Evolutionary conservation across 2,888 invertebrate genomes (phyloP).

Genomic region (Perizoma flavofasciatum): DNA sequence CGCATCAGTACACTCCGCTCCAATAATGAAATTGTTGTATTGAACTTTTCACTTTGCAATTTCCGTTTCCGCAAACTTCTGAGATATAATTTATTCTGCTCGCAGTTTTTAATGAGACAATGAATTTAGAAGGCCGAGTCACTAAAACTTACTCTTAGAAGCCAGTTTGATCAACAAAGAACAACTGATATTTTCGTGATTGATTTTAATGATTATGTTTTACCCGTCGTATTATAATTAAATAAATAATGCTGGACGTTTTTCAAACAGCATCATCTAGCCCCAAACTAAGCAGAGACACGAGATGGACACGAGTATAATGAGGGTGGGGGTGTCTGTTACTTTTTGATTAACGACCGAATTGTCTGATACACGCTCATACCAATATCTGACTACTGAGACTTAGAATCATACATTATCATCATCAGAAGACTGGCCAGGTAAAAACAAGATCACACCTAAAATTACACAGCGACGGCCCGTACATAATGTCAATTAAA

Average conservation of each 20-base stretch:
- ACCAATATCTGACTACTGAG: conserved; percentile 24
- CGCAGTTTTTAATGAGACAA: conserved; percentile 19
- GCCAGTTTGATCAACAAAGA: neutral
- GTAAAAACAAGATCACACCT: no score
- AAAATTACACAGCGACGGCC: no score
- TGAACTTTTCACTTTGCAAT: conserved; percentile 55
- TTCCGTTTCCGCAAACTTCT: conserved; percentile 38
- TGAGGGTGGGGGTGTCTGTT: conserved; percentile 36
- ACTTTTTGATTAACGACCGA: conserved; percentile 54
- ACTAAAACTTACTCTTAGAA: neutral
- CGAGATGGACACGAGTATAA: conserved; percentile 30
- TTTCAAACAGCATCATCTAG: no score
- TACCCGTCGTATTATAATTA: no score
- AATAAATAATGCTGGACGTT: no score
- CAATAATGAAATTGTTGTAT: conserved; percentile 48
- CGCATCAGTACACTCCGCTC: conserved; percentile 17
- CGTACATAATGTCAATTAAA: no score
- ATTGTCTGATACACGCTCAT: conserved; percentile 47
- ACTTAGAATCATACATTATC: no score
- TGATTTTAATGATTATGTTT: no score
- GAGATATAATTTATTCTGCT: conserved; percentile 30
- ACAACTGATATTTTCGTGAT: neutral
- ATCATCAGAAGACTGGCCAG: no score
- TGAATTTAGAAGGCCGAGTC: conserved; percentile 6
- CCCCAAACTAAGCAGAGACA: no score